phyloP scores from a whole-genome alignment of 2,888 invertebrate genomes.

The Xanthia togata region DNA sequence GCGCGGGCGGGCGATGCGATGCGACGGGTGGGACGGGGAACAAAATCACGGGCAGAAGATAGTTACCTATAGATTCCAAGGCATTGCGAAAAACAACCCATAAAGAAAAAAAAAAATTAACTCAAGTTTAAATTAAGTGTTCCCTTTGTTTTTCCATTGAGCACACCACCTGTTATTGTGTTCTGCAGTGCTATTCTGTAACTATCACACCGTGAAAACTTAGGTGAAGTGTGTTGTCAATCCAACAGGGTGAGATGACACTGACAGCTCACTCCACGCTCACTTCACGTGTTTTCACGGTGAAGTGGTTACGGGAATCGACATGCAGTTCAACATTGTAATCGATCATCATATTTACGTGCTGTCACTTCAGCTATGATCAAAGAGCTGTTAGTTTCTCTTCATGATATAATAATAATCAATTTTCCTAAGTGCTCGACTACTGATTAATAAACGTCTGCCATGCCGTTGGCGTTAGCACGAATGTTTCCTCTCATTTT shows the following conservation, averaged over 20 bases:
- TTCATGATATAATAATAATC: constrained; percentile 24
- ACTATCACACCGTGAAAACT: too few relatives aligned
- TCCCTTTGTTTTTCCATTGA: not conserved
- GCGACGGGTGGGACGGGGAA: too few relatives aligned
- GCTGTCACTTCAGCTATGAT: constrained; percentile 28
- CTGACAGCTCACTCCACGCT: too few relatives aligned
- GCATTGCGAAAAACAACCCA: not conserved
- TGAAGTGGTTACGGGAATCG: too few relatives aligned
- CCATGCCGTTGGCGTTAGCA: not conserved
- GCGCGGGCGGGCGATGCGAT: too few relatives aligned
- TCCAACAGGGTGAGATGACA: too few relatives aligned
- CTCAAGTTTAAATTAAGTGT: not conserved
- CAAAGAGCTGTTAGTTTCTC: constrained; percentile 30
- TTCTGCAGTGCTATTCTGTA: too few relatives aligned
- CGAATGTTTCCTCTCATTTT: constrained; percentile 15
- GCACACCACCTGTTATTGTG: not conserved
- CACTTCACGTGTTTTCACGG: too few relatives aligned
- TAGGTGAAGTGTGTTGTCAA: too few relatives aligned
- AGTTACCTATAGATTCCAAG: not conserved
- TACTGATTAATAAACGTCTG: constrained; percentile 9
- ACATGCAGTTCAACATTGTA: constrained; percentile 37
- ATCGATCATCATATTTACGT: constrained; percentile 25
- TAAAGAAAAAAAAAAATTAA: not conserved
- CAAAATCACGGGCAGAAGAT: too few relatives aligned
- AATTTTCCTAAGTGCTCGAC: constrained; percentile 38